Conservation (phyloP, 2,113 vertebrate species). For the Anguilla japonica region DNA sequence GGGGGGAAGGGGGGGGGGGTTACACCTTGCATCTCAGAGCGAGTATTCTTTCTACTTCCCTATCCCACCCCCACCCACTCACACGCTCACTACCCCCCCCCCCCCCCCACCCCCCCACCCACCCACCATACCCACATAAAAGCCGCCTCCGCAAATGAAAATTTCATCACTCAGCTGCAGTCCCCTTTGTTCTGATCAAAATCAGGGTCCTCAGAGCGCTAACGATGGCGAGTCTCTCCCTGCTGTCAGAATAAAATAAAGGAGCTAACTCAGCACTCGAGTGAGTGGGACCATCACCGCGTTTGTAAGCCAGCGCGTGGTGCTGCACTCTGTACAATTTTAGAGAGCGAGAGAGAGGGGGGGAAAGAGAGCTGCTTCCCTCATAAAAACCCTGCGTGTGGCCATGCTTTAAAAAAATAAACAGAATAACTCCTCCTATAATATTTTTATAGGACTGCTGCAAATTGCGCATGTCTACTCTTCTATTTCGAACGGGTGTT, state of each 20-base stretch:
- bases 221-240: conserved; percentile 69
- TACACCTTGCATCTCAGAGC: not conserved
- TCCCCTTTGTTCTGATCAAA: conserved; percentile 61
- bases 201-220: conserved; percentile 66
- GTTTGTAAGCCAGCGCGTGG: not conserved
- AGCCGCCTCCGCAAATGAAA: conserved; percentile 63
- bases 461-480: not conserved
- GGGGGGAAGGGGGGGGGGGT: not conserved
- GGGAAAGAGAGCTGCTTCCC: not conserved
- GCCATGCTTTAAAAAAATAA: not conserved
- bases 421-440: not conserved
- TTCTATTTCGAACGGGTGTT: not conserved
- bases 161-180: conserved; percentile 73
- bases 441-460: not conserved
- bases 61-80: not conserved
- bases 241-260: conserved; percentile 45
- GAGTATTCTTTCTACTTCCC: not conserved
- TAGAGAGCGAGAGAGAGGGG: not conserved
- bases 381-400: not conserved
- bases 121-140: not conserved
- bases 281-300: not conserved
- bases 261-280: conserved; percentile 30
- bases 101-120: not conserved
- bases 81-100: not conserved
- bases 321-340: not conserved